Conservation (phyloP, 2,797 vertebrate genomes). For the Characodon lateralis region DNA sequence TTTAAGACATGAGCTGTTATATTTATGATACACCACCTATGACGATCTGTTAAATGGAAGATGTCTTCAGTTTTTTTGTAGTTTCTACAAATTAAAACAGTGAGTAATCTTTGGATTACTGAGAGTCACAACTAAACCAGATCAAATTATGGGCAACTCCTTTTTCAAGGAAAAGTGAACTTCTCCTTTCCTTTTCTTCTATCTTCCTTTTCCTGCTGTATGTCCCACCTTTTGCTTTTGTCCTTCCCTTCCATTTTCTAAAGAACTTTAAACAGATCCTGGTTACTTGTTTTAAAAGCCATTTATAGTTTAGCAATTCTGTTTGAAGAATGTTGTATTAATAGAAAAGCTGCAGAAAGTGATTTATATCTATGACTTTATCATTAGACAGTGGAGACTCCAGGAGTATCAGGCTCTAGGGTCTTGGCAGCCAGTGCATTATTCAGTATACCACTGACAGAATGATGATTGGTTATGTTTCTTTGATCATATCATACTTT, state of each 20-base stretch:
- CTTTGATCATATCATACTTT: neutral
- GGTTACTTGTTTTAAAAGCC: neutral
- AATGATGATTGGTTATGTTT: conserved; percentile 1
- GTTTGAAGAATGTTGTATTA: neutral
- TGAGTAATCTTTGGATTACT: neutral
- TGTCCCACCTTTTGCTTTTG: neutral
- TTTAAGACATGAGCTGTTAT: neutral
- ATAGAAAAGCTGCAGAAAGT: neutral
- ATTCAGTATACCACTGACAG: neutral
- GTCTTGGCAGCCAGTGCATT: neutral
- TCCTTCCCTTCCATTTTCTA: neutral
- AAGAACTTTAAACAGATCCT: neutral
- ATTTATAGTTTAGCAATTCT: neutral
- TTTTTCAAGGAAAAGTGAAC: neutral
- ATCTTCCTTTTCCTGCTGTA: fast-evolving
- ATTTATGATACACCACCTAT: neutral
- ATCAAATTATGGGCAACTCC: neutral
- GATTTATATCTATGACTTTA: neutral
- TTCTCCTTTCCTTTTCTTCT: neutral
- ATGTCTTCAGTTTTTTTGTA: neutral
- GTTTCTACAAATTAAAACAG: neutral
- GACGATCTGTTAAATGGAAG: neutral
- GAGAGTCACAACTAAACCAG: neutral
- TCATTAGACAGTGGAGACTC: neutral
- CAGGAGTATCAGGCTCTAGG: neutral